These are phyloP conservation scores for Patella depressa DNA, from an alignment of 2,888 invertebrate species.

Conservation along the genomic window DNA sequence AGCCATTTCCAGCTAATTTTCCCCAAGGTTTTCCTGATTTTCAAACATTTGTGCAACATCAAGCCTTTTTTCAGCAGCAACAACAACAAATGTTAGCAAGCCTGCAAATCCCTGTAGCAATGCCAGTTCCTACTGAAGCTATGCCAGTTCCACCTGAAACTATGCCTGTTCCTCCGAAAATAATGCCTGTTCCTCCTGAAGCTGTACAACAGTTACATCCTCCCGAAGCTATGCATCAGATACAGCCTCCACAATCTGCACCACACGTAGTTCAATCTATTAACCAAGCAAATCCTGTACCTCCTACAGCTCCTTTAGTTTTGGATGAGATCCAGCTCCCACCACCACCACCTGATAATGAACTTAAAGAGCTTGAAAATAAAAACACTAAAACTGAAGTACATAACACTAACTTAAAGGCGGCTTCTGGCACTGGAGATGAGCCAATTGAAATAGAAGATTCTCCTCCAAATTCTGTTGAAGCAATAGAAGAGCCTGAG, in stretches of 20 bases:
- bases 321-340: slow-evolving; percentile 17
- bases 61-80: neutral
- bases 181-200: neutral
- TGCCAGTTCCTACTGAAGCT: neutral
- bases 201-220: slow-evolving; percentile 14
- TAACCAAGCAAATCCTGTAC: slow-evolving; percentile 1
- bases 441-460: slow-evolving; percentile 2
- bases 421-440: neutral
- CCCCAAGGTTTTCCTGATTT: neutral
- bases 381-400: slow-evolving; percentile 1
- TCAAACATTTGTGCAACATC: neutral
- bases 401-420: neutral
- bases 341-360: slow-evolving; percentile 7
- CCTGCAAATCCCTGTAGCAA: neutral
- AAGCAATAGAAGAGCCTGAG: slow-evolving; percentile 17
- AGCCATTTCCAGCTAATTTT: neutral
- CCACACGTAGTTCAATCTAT: slow-evolving; percentile 19
- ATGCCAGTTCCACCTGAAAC: neutral
- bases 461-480: neutral
- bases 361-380: neutral
- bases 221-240: slow-evolving; percentile 1
- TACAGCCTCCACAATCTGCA: slow-evolving; percentile 23
- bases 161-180: neutral
- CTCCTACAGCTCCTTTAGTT: neutral
- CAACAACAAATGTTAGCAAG: neutral